Conservation (phyloP, 2,113 vertebrate species). For the Nothocercus julius region DNA sequence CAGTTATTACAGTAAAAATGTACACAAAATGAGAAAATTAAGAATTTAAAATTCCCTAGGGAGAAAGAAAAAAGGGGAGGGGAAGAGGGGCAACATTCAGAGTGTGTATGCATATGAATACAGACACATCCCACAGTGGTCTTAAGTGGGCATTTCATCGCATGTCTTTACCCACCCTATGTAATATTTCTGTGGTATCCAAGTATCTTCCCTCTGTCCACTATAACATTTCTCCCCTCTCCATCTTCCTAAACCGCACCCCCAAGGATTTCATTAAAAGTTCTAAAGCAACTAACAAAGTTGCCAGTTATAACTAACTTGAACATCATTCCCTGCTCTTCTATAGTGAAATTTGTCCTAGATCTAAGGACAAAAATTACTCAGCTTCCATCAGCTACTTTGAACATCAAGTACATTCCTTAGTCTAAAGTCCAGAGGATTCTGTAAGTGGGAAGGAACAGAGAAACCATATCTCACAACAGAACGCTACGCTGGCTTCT, state of each 20-base stretch:
- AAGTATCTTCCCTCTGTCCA: not conserved
- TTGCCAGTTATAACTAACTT: not conserved
- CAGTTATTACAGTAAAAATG: not conserved
- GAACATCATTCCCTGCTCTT: not conserved
- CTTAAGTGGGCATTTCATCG: not conserved
- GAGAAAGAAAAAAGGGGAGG: not conserved
- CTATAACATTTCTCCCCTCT: not conserved
- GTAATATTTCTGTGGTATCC: not conserved
- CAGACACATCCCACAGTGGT: not conserved
- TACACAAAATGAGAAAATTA: not conserved
- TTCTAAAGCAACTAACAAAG: not conserved
- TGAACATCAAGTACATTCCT: slow-evolving; percentile 33
- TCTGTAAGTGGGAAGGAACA: slow-evolving; percentile 31
- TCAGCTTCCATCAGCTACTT: not conserved
- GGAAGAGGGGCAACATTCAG: not conserved
- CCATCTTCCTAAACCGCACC: not conserved
- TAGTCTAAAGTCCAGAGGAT: slow-evolving; percentile 55
- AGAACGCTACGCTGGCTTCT: slow-evolving; percentile 24
- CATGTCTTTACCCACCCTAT: not conserved
- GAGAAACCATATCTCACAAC: slow-evolving; percentile 4
- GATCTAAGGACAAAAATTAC: slow-evolving; percentile 9
- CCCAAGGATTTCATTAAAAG: not conserved
- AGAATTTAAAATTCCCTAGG: not conserved
- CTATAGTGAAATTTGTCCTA: not conserved
- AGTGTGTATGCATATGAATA: not conserved